These are phyloP conservation scores for Plagiodera versicolora DNA, from an alignment of 2,888 invertebrate genomes.

Conservation along the genomic window DNA sequence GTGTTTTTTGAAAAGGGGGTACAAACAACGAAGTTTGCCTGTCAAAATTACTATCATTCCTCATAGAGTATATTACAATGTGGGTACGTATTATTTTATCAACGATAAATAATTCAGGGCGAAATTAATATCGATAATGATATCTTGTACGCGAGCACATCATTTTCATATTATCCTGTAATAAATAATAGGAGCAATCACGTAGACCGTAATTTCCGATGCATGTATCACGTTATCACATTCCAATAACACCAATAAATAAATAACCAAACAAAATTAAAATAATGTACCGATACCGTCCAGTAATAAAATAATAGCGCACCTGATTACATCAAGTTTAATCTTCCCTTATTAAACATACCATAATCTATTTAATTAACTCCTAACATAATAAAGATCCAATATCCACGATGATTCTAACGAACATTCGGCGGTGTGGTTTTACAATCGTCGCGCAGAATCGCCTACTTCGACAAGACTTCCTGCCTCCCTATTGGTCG, in stretches of 20 bases:
- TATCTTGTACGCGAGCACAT: conserved; percentile 14
- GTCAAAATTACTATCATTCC: too few relatives aligned
- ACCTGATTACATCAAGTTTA: conserved; percentile 47
- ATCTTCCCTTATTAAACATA: conserved; percentile 43
- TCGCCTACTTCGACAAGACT: conserved; percentile 24
- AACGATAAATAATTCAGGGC: neutral
- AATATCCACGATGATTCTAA: conserved; percentile 34
- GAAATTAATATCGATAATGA: conserved; percentile 9
- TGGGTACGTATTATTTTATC: too few relatives aligned
- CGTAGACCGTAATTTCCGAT: conserved; percentile 35
- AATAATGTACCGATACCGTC: conserved; percentile 39
- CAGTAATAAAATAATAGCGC: conserved; percentile 43
- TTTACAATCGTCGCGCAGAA: conserved; percentile 40
- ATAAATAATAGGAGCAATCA: conserved; percentile 32
- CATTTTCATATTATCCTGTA: conserved; percentile 24
- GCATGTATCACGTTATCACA: conserved; percentile 35
- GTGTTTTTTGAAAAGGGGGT: too few relatives aligned
- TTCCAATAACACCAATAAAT: conserved; percentile 42
- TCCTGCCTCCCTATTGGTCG: conserved; percentile 40
- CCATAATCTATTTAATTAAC: conserved; percentile 48
- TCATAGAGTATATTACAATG: too few relatives aligned
- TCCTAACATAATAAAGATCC: conserved; percentile 39
- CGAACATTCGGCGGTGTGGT: conserved; percentile 42
- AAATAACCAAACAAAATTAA: conserved; percentile 39
- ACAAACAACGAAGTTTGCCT: too few relatives aligned